Evolutionary conservation across 2,797 vertebrate species (phyloP), one percentile per base, ranked within the genome.

Genomic region (Paratrypauchen microcephalus): DNA sequence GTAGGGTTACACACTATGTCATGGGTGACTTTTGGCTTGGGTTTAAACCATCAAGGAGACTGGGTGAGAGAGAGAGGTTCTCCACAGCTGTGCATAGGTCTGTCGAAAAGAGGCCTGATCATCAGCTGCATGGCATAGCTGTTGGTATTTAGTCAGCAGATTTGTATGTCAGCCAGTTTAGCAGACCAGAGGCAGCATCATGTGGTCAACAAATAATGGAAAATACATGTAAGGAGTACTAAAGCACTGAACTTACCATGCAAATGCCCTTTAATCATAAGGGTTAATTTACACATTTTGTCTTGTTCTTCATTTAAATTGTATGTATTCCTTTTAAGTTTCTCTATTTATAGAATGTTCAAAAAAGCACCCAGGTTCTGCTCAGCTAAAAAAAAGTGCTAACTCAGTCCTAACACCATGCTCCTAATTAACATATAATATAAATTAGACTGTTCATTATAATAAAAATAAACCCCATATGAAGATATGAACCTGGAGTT

Each of bases 191-290:
- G 79, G 85, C 82, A 64, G 76, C 70, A 76, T 85, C 80, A 62
- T 89, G 86, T 90, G 89, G 91, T 91, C 88, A 61, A 87, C 91
- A 88, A 87, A 90, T 90, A 92, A 59, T 89, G 75, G 71, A 74
- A 74, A 76, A 54, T 68, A 39, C 60, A 73, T 82, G 75, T 61
- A 70, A 28, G 13, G 13, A 57, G 56, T 15, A 28, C 15, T 6
- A 60, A 6, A 60, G 7, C 8, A 11, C 24, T 28, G 5, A 28
- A 26, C 1, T 28, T 57, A 57, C 15, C 13, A 26, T 16, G 55
- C 24, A 16, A 57, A 57, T 18, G 5, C 24, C 24, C 24, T 26
- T n/a, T 28, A 28, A 57, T 28, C 23, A 28, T 57, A 28, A 26
- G 24, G 24, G 13, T 5, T 57, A 0, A 6, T 26, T 57, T 12